Evolutionary conservation across 2,797 vertebrate genomes (phyloP), one percentile per base, ranked within the genome.

Genomic region (Saguinus oedipus): DNA sequence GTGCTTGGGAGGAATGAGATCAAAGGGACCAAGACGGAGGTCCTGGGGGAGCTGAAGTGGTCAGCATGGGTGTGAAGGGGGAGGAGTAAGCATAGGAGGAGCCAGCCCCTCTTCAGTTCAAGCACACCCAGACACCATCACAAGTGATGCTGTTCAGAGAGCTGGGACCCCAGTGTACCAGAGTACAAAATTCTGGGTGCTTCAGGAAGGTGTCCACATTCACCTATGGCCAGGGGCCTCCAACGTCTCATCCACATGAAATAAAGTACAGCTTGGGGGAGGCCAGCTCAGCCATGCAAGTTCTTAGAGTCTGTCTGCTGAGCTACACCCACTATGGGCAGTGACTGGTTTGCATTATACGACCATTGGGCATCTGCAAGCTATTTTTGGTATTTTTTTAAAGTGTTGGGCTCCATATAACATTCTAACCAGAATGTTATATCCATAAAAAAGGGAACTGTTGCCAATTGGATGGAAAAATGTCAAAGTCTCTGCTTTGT

Each of bases 351-450:
- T 85, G 53, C 26, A 4, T 70, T 91, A 74, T 42, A 53, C 4
- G 88, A 13, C 50, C 75, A 42, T 6, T 9, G 7, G 68, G 75
- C 72, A 79, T 95, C 87, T 96, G 87, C 30, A 55, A 88, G 59
- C 76, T 93, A 75, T 96, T 96, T 96, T 79, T 44, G 64, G 36
- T 59, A 8, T 55, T 64, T 92, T 95, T 78, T 20, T 27, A 24
- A 94, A 92, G 96, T 20, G 12, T 88, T 74, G 42, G 74, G 48
- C 87, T 90, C 7, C 59, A 24, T 39, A 39, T 39, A 39, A 39
- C 17, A 84, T 57, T 53, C 90, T 94, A 81, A 96, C 90, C 50
- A 64, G 80, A 96, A 72, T 81, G 48, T 59, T 76, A 57, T n/a
- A 76, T 12, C 46, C 42, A 20, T 46, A 74, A 48, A 15, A 88